Evolutionary conservation across 2,888 invertebrate genomes (phyloP).

Genomic region (Heliconius ismenius): DNA sequence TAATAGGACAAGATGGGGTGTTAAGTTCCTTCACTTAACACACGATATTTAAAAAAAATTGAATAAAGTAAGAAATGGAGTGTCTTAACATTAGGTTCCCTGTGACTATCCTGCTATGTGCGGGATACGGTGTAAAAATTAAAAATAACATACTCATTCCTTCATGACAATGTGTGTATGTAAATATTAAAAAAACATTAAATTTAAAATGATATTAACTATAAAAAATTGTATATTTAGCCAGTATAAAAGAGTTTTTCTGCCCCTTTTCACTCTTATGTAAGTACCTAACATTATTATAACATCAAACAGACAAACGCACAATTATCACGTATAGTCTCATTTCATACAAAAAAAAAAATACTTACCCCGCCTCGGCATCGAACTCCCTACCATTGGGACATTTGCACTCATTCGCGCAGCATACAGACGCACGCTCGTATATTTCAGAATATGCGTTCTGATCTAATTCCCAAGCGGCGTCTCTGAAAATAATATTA

Average conservation of each 20-base stretch:
- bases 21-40: background rate
- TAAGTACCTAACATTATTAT: background rate
- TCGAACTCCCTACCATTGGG: constrained; percentile 63
- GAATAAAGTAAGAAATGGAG: background rate
- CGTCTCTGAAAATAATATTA: constrained; percentile 83
- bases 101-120: background rate
- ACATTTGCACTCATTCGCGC: constrained; percentile 82
- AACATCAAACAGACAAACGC: background rate
- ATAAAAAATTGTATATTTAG: too few species aligned
- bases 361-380: constrained; percentile 58
- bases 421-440: constrained; percentile 83
- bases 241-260: too few species aligned
- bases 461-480: constrained; percentile 89
- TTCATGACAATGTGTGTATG: too few species aligned
- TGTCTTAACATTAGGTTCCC: background rate
- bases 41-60: too few species aligned
- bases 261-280: too few species aligned
- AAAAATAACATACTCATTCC: too few species aligned
- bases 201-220: too few species aligned
- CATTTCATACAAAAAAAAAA: too few species aligned
- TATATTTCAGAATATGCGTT: constrained; percentile 88
- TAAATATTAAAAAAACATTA: too few species aligned
- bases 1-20: background rate
- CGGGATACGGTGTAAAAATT: too few species aligned
- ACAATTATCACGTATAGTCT: too few species aligned